Percentiles rank a stretch among this genome's conserved stretches.
Evolutionary conservation across 92 coral and sea anemone genomes (phyloP).

Genomic region (Meandrina meandrites): DNA sequence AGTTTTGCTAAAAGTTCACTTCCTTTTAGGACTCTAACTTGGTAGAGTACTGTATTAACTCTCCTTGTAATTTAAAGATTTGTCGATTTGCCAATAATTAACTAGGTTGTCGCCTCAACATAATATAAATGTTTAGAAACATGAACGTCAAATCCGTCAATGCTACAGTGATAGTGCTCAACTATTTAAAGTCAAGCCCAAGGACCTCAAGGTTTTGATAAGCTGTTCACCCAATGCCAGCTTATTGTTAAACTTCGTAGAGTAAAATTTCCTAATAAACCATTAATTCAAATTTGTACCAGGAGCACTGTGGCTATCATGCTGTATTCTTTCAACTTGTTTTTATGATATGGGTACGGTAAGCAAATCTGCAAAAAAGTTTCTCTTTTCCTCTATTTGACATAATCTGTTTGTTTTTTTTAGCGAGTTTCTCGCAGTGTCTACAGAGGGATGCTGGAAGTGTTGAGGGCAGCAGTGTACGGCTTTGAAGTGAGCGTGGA

Average conservation of each 20-base stretch:
- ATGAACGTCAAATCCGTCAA: no score
- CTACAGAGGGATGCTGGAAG: constrained; percentile 85
- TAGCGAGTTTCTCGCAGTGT: constrained; percentile 88
- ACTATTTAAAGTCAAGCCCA: neutral
- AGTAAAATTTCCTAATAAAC: neutral
- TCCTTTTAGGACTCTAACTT: no score
- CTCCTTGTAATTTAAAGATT: no score
- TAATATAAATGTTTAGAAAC: no score
- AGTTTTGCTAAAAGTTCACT: no score
- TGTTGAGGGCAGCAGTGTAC: constrained; percentile 70
- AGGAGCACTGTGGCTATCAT: no score
- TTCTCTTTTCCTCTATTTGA: neutral
- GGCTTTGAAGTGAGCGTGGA: constrained; percentile 84
- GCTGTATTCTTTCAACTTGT: neutral
- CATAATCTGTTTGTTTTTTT: neutral
- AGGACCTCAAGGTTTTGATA: neutral
- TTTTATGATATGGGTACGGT: neutral
- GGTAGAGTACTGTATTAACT: no score
- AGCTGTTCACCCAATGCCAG: neutral
- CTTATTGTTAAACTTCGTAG: neutral
- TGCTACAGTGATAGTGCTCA: neutral
- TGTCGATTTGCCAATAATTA: no score
- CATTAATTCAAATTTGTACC: neutral
- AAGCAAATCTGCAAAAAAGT: neutral
- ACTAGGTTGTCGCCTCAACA: neutral